Evolutionary conservation across 2,113 vertebrate species (phyloP).

Genomic region (Pandion haliaetus): DNA sequence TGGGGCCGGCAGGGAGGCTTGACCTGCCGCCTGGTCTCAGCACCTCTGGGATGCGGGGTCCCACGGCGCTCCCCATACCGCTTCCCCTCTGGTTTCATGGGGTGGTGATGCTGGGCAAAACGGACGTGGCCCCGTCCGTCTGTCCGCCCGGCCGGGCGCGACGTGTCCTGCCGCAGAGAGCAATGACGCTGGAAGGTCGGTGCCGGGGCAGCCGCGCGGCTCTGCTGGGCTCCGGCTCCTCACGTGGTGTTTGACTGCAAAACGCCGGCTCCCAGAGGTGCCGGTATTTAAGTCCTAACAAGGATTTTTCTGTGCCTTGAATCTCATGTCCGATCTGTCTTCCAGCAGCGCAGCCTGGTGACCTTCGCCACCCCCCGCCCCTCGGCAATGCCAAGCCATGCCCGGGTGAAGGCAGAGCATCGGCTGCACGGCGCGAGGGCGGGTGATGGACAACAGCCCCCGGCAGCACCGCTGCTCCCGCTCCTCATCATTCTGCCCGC

Average conservation of each 20-base stretch:
- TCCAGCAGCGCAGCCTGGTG: background rate
- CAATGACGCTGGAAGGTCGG: background rate
- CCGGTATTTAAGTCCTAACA: background rate
- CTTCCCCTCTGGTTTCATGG: background rate
- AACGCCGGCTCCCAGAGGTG: background rate
- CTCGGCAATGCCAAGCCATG: background rate
- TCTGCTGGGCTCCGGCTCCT: background rate
- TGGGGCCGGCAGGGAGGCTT: background rate
- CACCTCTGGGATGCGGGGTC: background rate
- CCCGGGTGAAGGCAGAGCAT: background rate
- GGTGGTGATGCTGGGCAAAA: background rate
- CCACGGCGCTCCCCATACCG: rapidly evolving
- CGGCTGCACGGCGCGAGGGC: rapidly evolving
- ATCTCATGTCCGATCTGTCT: rapidly evolving
- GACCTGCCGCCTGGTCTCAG: background rate
- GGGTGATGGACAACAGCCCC: background rate
- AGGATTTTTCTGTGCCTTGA: background rate
- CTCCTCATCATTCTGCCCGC: background rate
- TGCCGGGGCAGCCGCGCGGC: background rate
- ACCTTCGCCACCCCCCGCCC: background rate
- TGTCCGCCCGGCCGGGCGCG: rapidly evolving
- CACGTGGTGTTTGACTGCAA: background rate
- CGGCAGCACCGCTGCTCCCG: background rate
- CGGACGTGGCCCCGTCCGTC: rapidly evolving
- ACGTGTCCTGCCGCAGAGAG: background rate